Evolutionary conservation across 2,888 invertebrate species (phyloP).

Genomic region (Achlya flavicornis): DNA sequence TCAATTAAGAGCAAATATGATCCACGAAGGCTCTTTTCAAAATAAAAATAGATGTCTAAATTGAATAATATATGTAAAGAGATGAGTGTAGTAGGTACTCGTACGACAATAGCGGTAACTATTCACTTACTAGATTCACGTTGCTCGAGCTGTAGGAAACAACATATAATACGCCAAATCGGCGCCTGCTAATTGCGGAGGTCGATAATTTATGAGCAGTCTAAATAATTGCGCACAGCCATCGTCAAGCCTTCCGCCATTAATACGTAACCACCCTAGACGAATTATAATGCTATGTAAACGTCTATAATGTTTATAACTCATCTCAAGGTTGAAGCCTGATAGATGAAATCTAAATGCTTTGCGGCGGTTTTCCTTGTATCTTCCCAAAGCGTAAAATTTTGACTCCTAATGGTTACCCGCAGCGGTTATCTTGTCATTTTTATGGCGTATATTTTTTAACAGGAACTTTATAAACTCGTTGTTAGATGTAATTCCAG

Average conservation of each 20-base stretch:
- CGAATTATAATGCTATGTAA: conserved; percentile 36
- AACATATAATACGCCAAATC: conserved; percentile 72
- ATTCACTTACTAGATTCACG: conserved; percentile 9
- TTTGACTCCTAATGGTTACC: conserved; percentile 4
- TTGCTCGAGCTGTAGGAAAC: conserved; percentile 41
- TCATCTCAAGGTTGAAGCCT: not conserved
- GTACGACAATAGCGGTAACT: conserved; percentile 19
- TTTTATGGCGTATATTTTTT: conserved; percentile 9
- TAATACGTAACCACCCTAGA: conserved; percentile 50
- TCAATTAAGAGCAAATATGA: too few relatives aligned
- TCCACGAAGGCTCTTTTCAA: not conserved
- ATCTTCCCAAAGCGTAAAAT: conserved; percentile 7
- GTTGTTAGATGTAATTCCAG: not conserved
- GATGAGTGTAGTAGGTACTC: not conserved
- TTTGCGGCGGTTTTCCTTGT: conserved; percentile 7
- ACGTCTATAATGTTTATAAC: not conserved
- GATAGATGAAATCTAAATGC: conserved; percentile 9
- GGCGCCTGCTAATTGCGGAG: conserved; percentile 79
- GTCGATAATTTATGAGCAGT: conserved; percentile 72
- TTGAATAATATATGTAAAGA: not conserved
- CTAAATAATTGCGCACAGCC: conserved; percentile 58
- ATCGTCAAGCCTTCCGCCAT: conserved; percentile 49
- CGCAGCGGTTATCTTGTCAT: conserved; percentile 8
- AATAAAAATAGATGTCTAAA: not conserved
- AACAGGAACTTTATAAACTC: not conserved